Evolutionary conservation across 2,888 invertebrate species (phyloP).

Genomic region (Acanthosepion esculentum): DNA sequence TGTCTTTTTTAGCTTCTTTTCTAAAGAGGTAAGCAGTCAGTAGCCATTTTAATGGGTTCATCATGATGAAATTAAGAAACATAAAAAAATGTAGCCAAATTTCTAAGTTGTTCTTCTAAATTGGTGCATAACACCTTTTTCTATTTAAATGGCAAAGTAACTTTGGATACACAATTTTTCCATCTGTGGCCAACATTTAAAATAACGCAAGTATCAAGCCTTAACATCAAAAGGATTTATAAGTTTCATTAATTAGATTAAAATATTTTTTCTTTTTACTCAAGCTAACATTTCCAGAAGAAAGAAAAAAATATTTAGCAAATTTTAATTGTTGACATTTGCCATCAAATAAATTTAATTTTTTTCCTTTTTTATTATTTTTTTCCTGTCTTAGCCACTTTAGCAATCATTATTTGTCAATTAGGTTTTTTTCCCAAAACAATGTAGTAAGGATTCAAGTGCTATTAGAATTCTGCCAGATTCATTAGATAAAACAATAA

Average conservation of each 20-base stretch:
- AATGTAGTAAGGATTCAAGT: not conserved
- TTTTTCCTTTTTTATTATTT: not conserved
- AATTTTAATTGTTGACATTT: slow-evolving; percentile 17
- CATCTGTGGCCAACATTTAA: not conserved
- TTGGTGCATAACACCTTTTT: not conserved
- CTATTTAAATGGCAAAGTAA: not conserved
- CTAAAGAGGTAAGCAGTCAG: not conserved
- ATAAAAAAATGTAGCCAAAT: not conserved
- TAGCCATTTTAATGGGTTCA: slow-evolving; percentile 17
- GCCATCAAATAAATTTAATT: not conserved
- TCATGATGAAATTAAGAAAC: not conserved
- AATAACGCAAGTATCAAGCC: not conserved
- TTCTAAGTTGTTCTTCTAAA: not conserved
- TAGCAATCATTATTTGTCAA: not conserved
- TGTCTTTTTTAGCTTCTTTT: not conserved
- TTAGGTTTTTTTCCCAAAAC: not conserved
- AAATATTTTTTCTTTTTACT: not conserved
- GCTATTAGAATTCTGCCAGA: not conserved
- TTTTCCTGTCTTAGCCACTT: not conserved
- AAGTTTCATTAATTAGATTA: slow-evolving; percentile 1
- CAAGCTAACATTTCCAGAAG: not conserved
- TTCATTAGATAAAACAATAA: no score
- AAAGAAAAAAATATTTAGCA: not conserved
- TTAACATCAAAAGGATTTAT: not conserved
- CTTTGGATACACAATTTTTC: not conserved